Evolutionary conservation across 2,888 invertebrate species (phyloP), one percentile per base, ranked within the genome.

Genomic region (Drosophila subsilvestris): DNA sequence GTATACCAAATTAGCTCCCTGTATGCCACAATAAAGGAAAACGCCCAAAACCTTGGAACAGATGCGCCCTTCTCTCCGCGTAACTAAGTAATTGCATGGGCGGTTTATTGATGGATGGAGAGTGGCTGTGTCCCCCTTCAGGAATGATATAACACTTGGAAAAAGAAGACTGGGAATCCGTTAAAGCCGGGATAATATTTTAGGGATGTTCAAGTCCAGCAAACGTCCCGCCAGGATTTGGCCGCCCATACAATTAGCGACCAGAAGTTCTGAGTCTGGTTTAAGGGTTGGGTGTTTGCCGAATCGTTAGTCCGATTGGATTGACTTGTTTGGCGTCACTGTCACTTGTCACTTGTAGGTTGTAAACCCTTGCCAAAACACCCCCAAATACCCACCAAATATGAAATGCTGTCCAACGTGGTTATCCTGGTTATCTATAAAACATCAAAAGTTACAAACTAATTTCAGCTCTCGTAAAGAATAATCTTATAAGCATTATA

Each of bases 261-360:
- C 14, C 37, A n/a, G 37, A n/a, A 37, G 7, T 7, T 14, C 14
- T 7, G 14, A 2, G 37, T 14, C 37, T 37, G 37, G n/a, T 37
- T 37, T 37, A 37, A 37, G 37, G 37, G 37, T 37, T 37, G 37
- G 14, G n/a, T 7, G 37, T 37, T 37, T 2, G 14, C 7, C 14
- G n/a, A 37, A 37, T n/a, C 37, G n/a, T 37, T 37, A 37, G n/a
- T 37, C 37, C 37, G 37, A 37, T 37, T 37, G 37, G 37, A 37
- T 37, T 7, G 14, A 37, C 37, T 37, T 37, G 37, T n/a, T n/a
- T 7, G 37, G 14, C 37, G 37, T 14, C n/a, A 37, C 37, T 37
- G 37, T 14, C n/a, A 37, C 37, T 37, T 37, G 37, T n/a, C 37
- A 37, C 37, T 37, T 37, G 14, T n/a, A 8, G 0, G 14, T 2